A percentile compares a stretch with the other conserved stretches of the same genome.
phyloP scores from a whole-genome alignment of 2,113 vertebrate species.

The Microcebus tavaratra region DNA sequence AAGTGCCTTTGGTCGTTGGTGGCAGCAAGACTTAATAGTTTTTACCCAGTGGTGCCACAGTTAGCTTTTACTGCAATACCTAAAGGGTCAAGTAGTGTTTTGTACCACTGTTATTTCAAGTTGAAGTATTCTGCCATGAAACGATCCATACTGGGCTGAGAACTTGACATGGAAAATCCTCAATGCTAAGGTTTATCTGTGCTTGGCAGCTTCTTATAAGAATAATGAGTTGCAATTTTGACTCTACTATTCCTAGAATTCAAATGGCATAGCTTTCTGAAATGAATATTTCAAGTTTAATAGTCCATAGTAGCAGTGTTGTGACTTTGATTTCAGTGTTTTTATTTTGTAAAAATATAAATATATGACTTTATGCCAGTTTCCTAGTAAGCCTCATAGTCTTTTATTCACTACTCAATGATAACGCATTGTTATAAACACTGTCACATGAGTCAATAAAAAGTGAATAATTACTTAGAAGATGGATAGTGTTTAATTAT shows the following conservation, averaged over 20 bases:
- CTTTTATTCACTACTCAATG: constrained; percentile 63
- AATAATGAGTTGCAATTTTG: constrained; percentile 61
- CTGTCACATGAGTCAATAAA: constrained; percentile 64
- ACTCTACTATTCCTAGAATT: constrained; percentile 69
- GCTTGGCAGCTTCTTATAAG: constrained; percentile 66
- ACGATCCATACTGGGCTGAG: constrained; percentile 57
- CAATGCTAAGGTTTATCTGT: constrained; percentile 64
- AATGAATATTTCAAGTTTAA: constrained; percentile 58
- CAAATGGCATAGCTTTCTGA: constrained; percentile 68
- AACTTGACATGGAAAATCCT: constrained; percentile 46
- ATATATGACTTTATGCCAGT: constrained; percentile 73
- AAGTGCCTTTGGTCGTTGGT: constrained; percentile 81
- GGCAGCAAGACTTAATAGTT: constrained; percentile 69
- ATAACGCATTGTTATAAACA: constrained; percentile 42
- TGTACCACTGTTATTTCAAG: constrained; percentile 66
- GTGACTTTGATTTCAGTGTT: constrained; percentile 71
- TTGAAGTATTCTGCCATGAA: constrained; percentile 73
- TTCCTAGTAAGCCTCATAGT: constrained; percentile 66
- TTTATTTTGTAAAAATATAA: constrained; percentile 41
- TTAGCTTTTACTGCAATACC: constrained; percentile 67
- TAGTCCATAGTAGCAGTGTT: constrained; percentile 53
- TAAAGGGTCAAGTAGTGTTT: constrained; percentile 74
- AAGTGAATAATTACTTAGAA: constrained; percentile 62
- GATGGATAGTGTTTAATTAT: constrained; percentile 63
- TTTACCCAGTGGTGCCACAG: constrained; percentile 70